These are phyloP conservation scores for Emys orbicularis DNA, from an alignment of 2,797 vertebrate species.

Conservation along the genomic window DNA sequence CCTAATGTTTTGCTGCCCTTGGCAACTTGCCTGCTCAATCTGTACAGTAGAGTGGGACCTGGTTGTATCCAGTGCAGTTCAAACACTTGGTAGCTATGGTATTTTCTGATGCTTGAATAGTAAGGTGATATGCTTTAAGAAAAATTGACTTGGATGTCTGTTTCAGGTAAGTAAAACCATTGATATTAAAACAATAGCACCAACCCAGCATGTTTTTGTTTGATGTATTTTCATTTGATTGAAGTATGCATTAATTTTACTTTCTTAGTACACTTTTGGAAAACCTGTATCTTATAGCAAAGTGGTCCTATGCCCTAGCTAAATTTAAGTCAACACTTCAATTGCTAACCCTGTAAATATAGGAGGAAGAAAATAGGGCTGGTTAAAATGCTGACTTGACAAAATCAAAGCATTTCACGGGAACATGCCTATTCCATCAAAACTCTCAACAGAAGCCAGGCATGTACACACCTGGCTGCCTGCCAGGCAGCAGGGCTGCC, in stretches of 20 bases:
- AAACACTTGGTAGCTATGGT: not conserved
- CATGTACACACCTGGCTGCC: not conserved
- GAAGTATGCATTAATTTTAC: not conserved
- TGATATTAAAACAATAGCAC: not conserved
- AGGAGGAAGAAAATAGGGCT: not conserved
- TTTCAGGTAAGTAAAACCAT: not conserved
- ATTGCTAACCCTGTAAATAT: not conserved
- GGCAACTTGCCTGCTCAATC: conserved; percentile 17
- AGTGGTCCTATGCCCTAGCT: fast-evolving
- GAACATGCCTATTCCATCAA: not conserved
- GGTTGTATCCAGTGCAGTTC: conserved; percentile 1
- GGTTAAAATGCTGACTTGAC: not conserved
- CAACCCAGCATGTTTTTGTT: not conserved
- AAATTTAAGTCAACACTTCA: not conserved
- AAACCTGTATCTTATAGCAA: not conserved
- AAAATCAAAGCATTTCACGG: not conserved
- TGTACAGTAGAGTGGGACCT: not conserved
- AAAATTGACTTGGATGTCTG: not conserved
- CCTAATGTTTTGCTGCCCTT: conserved; percentile 34
- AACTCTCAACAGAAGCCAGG: not conserved
- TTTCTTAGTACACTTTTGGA: not conserved
- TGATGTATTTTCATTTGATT: not conserved
- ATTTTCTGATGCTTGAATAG: conserved; percentile 14
- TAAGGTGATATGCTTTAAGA: not conserved
- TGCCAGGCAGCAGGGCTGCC: too few relatives aligned